Conservation (phyloP, 2,888 invertebrate species). For the Therioaphis trifolii region DNA sequence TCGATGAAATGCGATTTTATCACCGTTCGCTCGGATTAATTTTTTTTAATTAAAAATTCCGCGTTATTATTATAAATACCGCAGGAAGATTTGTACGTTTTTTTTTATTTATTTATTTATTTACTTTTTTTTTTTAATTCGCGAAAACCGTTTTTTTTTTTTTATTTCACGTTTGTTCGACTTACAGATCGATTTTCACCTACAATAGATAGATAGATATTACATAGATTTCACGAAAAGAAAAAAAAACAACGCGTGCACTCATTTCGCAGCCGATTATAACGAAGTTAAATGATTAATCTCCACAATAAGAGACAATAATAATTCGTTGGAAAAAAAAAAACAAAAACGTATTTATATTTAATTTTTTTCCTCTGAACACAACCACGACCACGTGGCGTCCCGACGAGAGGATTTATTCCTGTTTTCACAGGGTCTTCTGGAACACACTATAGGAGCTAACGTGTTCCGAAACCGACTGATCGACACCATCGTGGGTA, state of each 20-base stretch:
- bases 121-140: background rate
- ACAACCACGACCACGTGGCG: background rate
- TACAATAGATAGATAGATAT: too few species aligned
- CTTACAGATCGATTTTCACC: background rate
- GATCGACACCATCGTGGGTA: background rate
- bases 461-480: background rate
- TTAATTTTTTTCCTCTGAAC: background rate
- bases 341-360: too few species aligned
- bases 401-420: background rate
- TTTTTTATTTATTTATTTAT: background rate
- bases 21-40: background rate
- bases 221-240: background rate
- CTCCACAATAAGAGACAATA: too few species aligned
- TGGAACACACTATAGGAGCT: too few species aligned
- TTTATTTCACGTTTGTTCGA: background rate
- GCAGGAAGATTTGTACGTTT: background rate
- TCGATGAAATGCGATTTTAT: conserved; percentile 16
- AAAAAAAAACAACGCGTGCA: background rate
- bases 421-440: background rate
- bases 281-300: background rate
- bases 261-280: background rate
- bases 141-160: background rate
- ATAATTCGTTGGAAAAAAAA: background rate
- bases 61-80: background rate
- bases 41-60: conserved; percentile 7